Base-by-base conservation (phyloP, 2,888 invertebrate genomes). In the Drosophila nigricruria region DNA sequence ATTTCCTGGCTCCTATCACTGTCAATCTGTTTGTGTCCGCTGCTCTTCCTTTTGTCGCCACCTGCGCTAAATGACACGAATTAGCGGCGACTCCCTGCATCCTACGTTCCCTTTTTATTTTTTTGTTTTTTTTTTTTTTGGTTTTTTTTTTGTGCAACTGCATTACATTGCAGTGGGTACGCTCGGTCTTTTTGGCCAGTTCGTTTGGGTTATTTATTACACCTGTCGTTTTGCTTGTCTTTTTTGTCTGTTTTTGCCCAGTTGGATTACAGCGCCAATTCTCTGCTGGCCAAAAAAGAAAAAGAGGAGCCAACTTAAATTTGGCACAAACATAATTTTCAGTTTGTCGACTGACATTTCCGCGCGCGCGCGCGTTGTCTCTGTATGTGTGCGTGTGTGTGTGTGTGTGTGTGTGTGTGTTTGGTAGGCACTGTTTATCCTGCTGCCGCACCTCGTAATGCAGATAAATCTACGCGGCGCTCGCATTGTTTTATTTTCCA, bases 291-390 rank as follows among this genome's bases (percentile, higher is more conserved):
- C 80, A 64, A 80, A 72, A 69, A 64, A 66, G 60, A 80, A 72
- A 69, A 64, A 66, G 60, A 63, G 70, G 42, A 79, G 64, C 78
- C 36, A 78, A 77, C 86, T 85, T 69, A 80, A 88, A 85, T 88
- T 84, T 79, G 89, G 84, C 84, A 88, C 85, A 88, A 88, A 87
- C 85, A 85, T 88, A 83, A 85, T 88, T 88, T 83, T 81, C 84
- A 85, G 87, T 87, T 86, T 87, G 77, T 79, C 84, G 88, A 84
- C 88, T 86, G 83, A 87, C 82, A 79, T 87, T 84, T 87, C 81
- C 81, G 77, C 75, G 50, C 47, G 34, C 20, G 20, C 34, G 4
- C 5, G 10, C 57, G 25, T 45, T 45, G 49, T 36, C 27, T 5
- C n/a, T n/a, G n/a, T n/a, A n/a, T 50, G 42, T 42, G 12, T 42